These are phyloP conservation scores for Antennarius striatus DNA, from an alignment of 2,113 vertebrate genomes.

Conservation along the genomic window DNA sequence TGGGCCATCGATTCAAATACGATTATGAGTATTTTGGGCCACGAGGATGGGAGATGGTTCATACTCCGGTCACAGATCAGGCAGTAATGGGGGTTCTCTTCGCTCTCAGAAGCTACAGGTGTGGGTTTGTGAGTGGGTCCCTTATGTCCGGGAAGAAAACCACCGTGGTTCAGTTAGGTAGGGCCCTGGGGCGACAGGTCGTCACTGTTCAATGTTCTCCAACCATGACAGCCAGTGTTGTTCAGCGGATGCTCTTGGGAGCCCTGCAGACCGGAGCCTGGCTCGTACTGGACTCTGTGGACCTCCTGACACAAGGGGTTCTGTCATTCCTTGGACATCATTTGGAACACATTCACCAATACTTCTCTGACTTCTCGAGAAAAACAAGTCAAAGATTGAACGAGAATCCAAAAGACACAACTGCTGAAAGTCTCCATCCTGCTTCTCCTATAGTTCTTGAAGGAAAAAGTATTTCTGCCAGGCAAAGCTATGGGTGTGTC, in stretches of 20 bases:
- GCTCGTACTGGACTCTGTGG: conserved; percentile 79
- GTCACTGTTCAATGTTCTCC: conserved; percentile 76
- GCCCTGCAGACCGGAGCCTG: conserved; percentile 83
- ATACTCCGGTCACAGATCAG: conserved; percentile 78
- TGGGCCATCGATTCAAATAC: conserved; percentile 78
- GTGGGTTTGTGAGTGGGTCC: conserved; percentile 78
- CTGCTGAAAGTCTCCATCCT: conserved; percentile 5
- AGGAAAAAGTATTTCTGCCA: conserved; percentile 69
- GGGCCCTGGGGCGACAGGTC: conserved; percentile 80
- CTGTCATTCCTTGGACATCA: conserved; percentile 80
- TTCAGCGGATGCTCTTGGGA: conserved; percentile 80
- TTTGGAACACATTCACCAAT: conserved; percentile 74
- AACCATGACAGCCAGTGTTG: conserved; percentile 44
- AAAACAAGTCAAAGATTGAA: conserved; percentile 3
- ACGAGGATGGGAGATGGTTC: conserved; percentile 68
- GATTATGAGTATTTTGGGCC: conserved; percentile 85
- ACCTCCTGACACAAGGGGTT: conserved; percentile 70
- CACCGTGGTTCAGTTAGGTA: conserved; percentile 73
- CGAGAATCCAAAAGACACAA: conserved; percentile 6
- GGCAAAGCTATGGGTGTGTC: conserved; percentile 79
- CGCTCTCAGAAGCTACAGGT: conserved; percentile 80
- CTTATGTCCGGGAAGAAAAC: conserved; percentile 77
- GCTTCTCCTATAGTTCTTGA: conserved; percentile 62
- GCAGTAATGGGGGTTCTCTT: conserved; percentile 81
- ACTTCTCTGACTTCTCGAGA: conserved; percentile 60